Evolutionary conservation across 2,113 vertebrate species (phyloP).

Genomic region (Synodontis membranacea): DNA sequence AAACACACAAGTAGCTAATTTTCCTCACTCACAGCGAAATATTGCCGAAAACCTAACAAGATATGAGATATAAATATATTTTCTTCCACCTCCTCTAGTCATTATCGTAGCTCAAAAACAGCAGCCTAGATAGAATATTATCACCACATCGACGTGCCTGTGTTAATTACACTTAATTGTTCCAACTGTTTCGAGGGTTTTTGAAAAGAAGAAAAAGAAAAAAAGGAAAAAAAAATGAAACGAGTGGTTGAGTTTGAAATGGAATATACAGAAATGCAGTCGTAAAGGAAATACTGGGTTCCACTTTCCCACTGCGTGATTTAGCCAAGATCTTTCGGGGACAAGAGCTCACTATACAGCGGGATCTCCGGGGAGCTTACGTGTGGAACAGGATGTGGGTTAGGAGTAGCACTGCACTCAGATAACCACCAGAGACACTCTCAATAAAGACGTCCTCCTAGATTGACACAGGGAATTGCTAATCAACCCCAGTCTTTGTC

Average conservation of each 20-base stretch:
- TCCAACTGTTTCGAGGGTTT: neutral
- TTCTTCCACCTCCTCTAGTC: constrained; percentile 22
- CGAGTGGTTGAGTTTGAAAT: neutral
- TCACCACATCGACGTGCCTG: constrained; percentile 28
- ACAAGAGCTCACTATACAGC: constrained; percentile 36
- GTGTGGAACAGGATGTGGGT: constrained; percentile 48
- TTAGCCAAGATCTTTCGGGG: constrained; percentile 35
- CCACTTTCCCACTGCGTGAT: constrained; percentile 31
- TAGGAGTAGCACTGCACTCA: constrained; percentile 42
- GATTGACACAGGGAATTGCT: constrained; percentile 38
- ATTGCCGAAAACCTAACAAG: constrained; percentile 26
- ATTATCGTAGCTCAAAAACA: constrained; percentile 17
- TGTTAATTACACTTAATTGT: constrained; percentile 36
- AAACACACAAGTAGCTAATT: neutral
- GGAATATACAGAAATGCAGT: constrained; percentile 26
- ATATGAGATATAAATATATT: constrained; percentile 42
- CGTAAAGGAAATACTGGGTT: constrained; percentile 38
- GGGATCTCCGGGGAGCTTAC: constrained; percentile 33
- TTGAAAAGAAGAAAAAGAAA: neutral
- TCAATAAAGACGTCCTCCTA: constrained; percentile 39
- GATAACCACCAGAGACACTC: constrained; percentile 48
- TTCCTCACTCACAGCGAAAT: neutral
- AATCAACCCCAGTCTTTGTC: constrained; percentile 40
- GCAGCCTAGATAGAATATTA: constrained; percentile 30
- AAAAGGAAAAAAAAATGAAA: neutral